Base-by-base conservation (phyloP, 2,888 invertebrate species). In the Ophion obscuratus region DNA sequence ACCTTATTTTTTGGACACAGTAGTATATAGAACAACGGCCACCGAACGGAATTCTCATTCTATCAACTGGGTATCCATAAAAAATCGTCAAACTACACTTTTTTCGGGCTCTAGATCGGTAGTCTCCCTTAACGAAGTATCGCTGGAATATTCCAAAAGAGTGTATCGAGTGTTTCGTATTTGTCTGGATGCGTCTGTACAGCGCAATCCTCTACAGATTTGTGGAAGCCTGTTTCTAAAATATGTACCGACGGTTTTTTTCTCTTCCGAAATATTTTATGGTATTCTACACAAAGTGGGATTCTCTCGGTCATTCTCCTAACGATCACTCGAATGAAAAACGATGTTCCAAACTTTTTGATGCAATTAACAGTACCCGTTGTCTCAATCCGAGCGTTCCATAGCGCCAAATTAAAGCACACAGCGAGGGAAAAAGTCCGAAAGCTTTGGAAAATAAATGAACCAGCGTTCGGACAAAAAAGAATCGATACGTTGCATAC, bases 321-420 rank as follows among this genome's bases (percentile, higher is more conserved):
- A 70, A 53, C 53, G 47, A 47, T 31, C 27, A n/a, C 53, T 31
- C 9, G 27, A n/a, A 17, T 17, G 0, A 68, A 47, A 44, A 70
- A 70, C 27, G 27, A 68, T 67, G 47, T 27, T 9, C 31, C 24
- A 31, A 47, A 53, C 4, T 70, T 53, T 70, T 70, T 70, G 27
- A 31, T 31, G 53, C 70, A 70, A 70, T 70, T 70, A 70, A 70
- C 70, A 53, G 31, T 17, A 17, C 17, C 64, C 17, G 27, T 31
- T 53, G 70, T 70, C 53, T 70, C 53, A 31, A 17, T 24, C 17
- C 70, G 10, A 70, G 27, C 70, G 27, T 17, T 27, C 31, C 17
- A 53, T 53, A 9, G 53, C 53, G 27, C 24, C 53, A 27, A 70
- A 70, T 70, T 53, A 53, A 53, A 53, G 70, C 70, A 70, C 53